Evolutionary conservation across 2,888 invertebrate species (phyloP).

Genomic region (Macrosiphum euphorbiae): DNA sequence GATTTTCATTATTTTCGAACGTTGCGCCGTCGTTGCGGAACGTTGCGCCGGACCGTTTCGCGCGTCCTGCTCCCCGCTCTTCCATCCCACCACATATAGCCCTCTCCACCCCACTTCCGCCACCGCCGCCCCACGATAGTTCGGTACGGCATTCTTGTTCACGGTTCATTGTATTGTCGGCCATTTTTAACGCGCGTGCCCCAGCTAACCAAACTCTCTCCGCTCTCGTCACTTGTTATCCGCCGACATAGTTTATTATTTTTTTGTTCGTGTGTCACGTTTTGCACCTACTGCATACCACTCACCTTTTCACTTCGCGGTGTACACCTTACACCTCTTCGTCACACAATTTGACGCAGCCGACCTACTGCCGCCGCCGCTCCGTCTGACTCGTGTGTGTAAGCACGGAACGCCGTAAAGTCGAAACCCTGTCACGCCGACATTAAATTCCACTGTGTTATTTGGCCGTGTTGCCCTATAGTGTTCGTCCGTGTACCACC

Average conservation of each 20-base stretch:
- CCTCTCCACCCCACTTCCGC: background rate
- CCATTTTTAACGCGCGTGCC: conserved; percentile 53
- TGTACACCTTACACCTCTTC: background rate
- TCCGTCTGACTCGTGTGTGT: too few relatives aligned
- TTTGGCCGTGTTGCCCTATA: background rate
- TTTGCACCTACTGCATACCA: background rate
- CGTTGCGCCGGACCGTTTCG: conserved; percentile 11
- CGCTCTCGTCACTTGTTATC: background rate
- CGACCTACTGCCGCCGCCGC: background rate
- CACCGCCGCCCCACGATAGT: background rate
- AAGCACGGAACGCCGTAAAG: background rate
- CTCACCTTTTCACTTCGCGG: background rate
- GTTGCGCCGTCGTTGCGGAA: conserved; percentile 12
- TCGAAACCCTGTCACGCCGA: background rate
- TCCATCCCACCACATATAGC: too few relatives aligned
- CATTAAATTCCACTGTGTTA: background rate
- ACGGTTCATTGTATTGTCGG: conserved; percentile 36
- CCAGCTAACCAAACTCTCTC: conserved; percentile 20
- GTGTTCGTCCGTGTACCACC: background rate
- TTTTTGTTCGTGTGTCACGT: background rate
- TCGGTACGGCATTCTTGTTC: background rate
- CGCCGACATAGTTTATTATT: background rate
- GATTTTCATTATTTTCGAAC: conserved; percentile 12
- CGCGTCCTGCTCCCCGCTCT: background rate
- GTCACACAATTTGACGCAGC: background rate